Evolutionary conservation across 2,888 invertebrate species (phyloP).

Genomic region (Ormyrus rosae): DNA sequence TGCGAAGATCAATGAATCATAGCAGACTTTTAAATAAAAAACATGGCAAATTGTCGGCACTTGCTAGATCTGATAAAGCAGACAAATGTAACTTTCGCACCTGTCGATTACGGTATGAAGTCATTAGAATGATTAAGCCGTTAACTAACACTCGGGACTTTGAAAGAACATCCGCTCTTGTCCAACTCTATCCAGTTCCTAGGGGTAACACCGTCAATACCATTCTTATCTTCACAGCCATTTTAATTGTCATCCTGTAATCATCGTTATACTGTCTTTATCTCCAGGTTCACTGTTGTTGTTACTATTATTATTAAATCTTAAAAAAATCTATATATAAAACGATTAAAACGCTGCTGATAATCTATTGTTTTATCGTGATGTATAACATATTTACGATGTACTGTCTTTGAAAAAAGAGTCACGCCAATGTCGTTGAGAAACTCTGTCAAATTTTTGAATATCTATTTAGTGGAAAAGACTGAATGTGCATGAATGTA

Average conservation of each 20-base stretch:
- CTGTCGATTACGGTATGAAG: background rate
- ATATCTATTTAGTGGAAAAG: slow-evolving; percentile 67
- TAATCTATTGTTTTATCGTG: slow-evolving; percentile 4
- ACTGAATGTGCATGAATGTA: slow-evolving; percentile 70
- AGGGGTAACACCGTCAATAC: slow-evolving; percentile 50
- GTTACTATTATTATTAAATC: slow-evolving; percentile 47
- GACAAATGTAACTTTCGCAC: background rate
- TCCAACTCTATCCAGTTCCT: slow-evolving; percentile 55
- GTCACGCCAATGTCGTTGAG: slow-evolving; percentile 22
- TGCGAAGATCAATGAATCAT: background rate
- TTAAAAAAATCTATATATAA: background rate
- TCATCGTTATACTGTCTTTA: slow-evolving; percentile 12
- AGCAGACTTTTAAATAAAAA: slow-evolving; percentile 12
- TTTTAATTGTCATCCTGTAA: slow-evolving; percentile 41
- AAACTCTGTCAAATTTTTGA: slow-evolving; percentile 44
- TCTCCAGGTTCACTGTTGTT: slow-evolving; percentile 30
- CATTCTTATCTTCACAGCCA: slow-evolving; percentile 40
- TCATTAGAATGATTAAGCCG: slow-evolving; percentile 16
- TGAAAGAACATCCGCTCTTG: slow-evolving; percentile 36
- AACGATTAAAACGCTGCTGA: background rate
- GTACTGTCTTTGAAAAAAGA: background rate
- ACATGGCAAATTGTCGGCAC: slow-evolving; percentile 4
- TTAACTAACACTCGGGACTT: slow-evolving; percentile 36
- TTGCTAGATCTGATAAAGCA: slow-evolving; percentile 14
- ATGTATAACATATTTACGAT: background rate